Conservation (phyloP, 2,113 vertebrate species). For the Dermatemys mawii region DNA sequence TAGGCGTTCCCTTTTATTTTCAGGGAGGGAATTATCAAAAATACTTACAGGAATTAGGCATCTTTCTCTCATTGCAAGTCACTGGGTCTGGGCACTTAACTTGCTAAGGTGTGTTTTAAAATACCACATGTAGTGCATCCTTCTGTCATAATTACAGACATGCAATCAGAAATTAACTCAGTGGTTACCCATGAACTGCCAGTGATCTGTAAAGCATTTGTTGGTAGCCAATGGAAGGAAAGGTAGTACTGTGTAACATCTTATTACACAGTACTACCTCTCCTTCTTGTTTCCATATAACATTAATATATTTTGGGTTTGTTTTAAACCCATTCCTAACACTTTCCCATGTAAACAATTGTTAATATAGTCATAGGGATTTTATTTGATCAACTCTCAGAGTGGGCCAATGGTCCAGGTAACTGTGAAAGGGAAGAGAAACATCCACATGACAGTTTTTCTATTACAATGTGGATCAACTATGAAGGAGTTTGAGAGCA, state of each 20-base stretch:
- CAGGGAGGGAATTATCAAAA: not conserved
- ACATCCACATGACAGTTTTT: rapidly evolving
- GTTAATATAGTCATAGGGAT: not conserved
- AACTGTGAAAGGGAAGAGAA: not conserved
- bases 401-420: not conserved
- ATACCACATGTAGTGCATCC: not conserved
- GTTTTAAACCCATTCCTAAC: not conserved
- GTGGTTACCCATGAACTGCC: not conserved
- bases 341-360: not conserved
- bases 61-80: not conserved
- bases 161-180: not conserved
- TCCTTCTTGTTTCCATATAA: not conserved
- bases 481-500: not conserved
- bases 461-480: not conserved
- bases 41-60: rapidly evolving
- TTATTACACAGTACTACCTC: not conserved
- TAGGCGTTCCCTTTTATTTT: not conserved
- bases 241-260: no score
- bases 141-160: not conserved
- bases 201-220: not conserved
- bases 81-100: not conserved
- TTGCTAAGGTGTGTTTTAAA: not conserved
- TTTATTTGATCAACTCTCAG: not conserved
- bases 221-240: not conserved
- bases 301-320: not conserved